A percentile compares a stretch with the other conserved stretches of the same genome.
These are phyloP conservation scores for Gobio occitaniae DNA, from an alignment of 2,797 vertebrate genomes.

Conservation along the genomic window DNA sequence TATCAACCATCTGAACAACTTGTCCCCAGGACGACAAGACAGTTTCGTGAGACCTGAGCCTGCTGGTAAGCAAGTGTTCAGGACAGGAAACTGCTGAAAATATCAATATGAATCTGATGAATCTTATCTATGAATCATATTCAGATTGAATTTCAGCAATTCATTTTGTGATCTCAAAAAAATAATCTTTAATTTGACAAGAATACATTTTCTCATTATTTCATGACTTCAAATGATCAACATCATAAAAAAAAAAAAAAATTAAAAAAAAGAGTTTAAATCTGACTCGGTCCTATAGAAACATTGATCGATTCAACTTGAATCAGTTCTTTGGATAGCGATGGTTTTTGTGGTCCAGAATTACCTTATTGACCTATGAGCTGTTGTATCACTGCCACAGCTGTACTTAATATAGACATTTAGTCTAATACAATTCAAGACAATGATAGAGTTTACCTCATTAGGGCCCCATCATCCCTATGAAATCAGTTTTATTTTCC, in stretches of 20 bases:
- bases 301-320: not conserved
- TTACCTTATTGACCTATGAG: not conserved
- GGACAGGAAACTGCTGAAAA: constrained; percentile 16
- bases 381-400: not conserved
- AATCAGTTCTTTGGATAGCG: not conserved
- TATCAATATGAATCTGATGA: not conserved
- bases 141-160: constrained; percentile 18
- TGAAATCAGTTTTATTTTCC: no score
- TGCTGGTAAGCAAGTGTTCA: constrained; percentile 76
- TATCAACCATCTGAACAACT: constrained; percentile 70
- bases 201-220: not conserved
- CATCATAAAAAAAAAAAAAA: no score
- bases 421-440: not conserved
- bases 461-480: no score
- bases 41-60: constrained; percentile 73
- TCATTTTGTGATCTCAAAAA: not conserved
- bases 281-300: not conserved
- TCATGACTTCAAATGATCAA: not conserved
- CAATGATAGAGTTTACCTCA: not conserved
- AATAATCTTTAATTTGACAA: not conserved
- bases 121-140: not conserved
- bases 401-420: not conserved
- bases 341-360: not conserved
- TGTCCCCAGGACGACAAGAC: constrained; percentile 77
- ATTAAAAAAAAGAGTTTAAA: not conserved